Evolutionary conservation across 1,140 invertebrate species (phyloP), one percentile per base, ranked within the genome.

Genomic region (Trachymyrmex cornetzi): DNA sequence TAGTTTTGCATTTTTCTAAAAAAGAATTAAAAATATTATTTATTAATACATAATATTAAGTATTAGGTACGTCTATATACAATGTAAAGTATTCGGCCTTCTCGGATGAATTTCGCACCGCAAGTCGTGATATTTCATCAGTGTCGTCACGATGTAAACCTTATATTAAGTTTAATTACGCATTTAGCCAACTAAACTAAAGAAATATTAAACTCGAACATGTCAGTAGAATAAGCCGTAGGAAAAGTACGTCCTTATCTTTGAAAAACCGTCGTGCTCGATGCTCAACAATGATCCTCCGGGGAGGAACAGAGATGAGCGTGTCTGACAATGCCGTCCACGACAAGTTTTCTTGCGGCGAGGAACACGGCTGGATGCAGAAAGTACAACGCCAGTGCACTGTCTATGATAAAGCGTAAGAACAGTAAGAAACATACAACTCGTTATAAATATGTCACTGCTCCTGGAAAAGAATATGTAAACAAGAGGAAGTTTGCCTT

Each of bases 261-360:
- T 75, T 44, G 55, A 74, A 57, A 27, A 84, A 27, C 69, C 16
- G 69, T 84, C 80, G 55, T 44, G 38, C 80, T 44, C 55, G 67
- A 59, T 72, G 53, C 55, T 84, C 80, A 59, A 82, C 80, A 82
- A 74, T 82, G 67, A 72, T 82, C 38, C 55, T 74, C 80, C 38
- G 38, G 69, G 80, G 55, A 61, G 80, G 27, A 63, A 84, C 80
- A 34, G 55, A 82, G 67, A 82, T 38, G 80, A 84, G 80, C 69
- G 67, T 75, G 80, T 84, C 50, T 55, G 77, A 80, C 77, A 81
- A 81, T 81, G 77, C 64, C 77, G 48, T 81, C 55, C 38, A 19
- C 69, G 80, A 75, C 80, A 74, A 84, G 79, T 48, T 84, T 84
- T 84, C 69, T 84, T 75, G 80, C 69, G 69, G 80, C 44, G 38